Conservation (phyloP, 2,888 invertebrate species). For the Orthosia cruda region DNA sequence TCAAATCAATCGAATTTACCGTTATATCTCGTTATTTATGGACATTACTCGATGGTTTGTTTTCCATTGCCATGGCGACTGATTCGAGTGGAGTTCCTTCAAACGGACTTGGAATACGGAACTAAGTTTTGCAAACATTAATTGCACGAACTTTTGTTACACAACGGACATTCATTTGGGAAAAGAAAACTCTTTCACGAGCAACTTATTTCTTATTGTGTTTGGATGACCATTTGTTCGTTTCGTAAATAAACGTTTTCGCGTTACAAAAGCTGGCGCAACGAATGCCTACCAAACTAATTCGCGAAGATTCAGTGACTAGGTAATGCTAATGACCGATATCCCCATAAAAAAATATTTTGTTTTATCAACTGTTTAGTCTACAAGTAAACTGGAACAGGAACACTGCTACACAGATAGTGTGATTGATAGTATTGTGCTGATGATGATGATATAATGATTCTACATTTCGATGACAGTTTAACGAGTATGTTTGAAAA, state of each 20-base stretch:
- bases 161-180: neutral
- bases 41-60: too few species aligned
- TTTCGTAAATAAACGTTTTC: neutral
- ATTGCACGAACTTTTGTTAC: slow-evolving; percentile 2
- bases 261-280: neutral
- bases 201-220: neutral
- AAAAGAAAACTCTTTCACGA: neutral
- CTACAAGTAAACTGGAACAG: neutral
- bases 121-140: neutral
- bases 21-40: too few species aligned
- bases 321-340: too few species aligned
- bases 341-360: too few species aligned
- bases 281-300: neutral
- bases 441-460: neutral
- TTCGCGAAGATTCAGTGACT: neutral
- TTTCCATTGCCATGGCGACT: too few species aligned
- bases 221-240: neutral
- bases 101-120: too few species aligned
- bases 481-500: neutral
- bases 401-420: neutral
- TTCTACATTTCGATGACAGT: slow-evolving; percentile 3
- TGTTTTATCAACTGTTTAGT: neutral
- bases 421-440: neutral
- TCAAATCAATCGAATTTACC: too few species aligned
- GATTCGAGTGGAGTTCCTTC: too few species aligned